A percentile compares a stretch with the other conserved stretches of the same genome.
These are phyloP conservation scores for Cygnus buccinator DNA, from an alignment of 2,113 vertebrate species.

Conservation along the genomic window DNA sequence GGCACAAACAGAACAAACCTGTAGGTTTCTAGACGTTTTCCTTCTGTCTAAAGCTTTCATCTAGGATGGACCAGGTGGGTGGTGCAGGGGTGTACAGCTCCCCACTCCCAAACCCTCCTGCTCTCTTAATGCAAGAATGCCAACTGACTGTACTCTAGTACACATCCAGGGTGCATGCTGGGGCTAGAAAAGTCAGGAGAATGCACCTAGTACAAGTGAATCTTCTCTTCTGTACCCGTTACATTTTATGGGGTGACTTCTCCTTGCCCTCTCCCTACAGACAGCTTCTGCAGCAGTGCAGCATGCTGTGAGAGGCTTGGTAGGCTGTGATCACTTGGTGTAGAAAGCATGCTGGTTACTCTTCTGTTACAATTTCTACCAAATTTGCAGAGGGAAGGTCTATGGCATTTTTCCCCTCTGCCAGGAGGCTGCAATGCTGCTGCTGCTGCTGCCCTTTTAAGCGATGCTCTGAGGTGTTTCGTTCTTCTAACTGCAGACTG, in stretches of 20 bases:
- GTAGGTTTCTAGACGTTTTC: not conserved
- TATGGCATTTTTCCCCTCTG: not conserved
- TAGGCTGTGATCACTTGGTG: not conserved
- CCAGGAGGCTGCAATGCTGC: not conserved
- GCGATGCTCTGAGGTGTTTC: slow-evolving; percentile 17
- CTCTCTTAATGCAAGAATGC: not conserved
- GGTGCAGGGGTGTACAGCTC: not conserved
- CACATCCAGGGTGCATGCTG: not conserved
- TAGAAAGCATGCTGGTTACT: not conserved
- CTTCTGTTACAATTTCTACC: not conserved
- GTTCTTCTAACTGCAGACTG: slow-evolving; percentile 52
- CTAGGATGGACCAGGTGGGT: not conserved
- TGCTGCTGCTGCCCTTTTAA: not conserved
- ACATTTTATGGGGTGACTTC: not conserved
- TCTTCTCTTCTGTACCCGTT: not conserved
- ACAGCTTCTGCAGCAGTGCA: not conserved
- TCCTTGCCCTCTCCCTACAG: not conserved
- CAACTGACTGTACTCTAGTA: not conserved
- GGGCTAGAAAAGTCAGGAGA: not conserved
- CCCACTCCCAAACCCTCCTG: not conserved
- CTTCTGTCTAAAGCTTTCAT: not conserved
- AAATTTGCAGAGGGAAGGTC: not conserved
- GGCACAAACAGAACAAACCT: not conserved
- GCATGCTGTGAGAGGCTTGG: not conserved
- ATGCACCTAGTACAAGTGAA: not conserved